Base-by-base conservation (phyloP, 2,888 invertebrate species). In the Incurvaria masculella region DNA sequence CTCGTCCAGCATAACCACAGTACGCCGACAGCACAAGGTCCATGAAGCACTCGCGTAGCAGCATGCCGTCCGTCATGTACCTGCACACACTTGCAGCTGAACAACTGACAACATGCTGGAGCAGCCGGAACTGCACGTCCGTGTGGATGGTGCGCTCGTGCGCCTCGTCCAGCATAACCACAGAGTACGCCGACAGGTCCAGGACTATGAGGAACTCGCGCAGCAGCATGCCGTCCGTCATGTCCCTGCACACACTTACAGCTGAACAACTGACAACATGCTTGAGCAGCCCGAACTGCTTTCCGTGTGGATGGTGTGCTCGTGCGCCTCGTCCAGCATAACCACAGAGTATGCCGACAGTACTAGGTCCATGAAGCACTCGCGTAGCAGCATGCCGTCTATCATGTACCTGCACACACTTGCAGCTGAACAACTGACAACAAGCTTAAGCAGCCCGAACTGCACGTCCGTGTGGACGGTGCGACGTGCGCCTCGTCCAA, bases 381-480 rank as follows among this genome's bases (percentile, higher is more conserved):
- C 95, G 53, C 94, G 79, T 40, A 97, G 71, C 63, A 97, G 79
- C 94, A 97, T 94, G 79, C 95, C 96, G 59, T 96, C 96, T 54
- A 96, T 96, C 95, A 96, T 95, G 86, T 95, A 96, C 56, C 79
- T 10, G 10, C 23, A 23, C 62, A 48, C 44, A 10, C 23, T 6
- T 10, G 86, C 0, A 94, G 91, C 0, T 93, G n/a, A n/a, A n/a
- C n/a, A n/a, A n/a, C n/a, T n/a, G n/a, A n/a, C n/a, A n/a, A n/a
- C n/a, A n/a, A n/a, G n/a, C n/a, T n/a, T n/a, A n/a, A n/a, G n/a
- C n/a, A n/a, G n/a, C n/a, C n/a, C 99, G 72, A 99, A 99, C 0
- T 99, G 79, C 0, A 99, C 98, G 69, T 99, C 99, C 0, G 99
- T 99, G 70, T 97, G 91, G 53, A 99, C 97, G 6, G 97, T 97